Evolutionary conservation across 2,888 invertebrate species (phyloP), one percentile per base, ranked within the genome.

Genomic region (Trissonchulus sp.): DNA sequence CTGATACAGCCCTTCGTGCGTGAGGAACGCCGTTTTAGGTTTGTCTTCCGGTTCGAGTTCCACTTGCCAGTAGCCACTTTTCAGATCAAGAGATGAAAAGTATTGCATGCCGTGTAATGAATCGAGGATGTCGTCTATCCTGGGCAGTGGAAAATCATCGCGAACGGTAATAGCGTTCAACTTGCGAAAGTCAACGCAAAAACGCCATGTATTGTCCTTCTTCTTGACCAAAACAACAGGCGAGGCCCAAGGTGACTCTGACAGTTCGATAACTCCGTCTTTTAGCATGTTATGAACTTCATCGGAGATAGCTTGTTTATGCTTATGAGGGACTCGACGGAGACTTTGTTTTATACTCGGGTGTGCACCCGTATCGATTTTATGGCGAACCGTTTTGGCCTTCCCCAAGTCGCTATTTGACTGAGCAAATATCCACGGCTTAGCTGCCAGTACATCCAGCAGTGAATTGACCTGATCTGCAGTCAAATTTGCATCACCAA

Each of bases 361-460:
- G 60, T n/a, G n/a, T n/a, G 60, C n/a, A n/a, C 60, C 60, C 18
- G 60, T 60, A 60, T 60, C n/a, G n/a, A 60, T 60, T 18, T 60
- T 18, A 60, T 60, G 60, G 18, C n/a, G 18, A 18, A 60, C 60
- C n/a, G 18, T 60, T 18, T 18, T 60, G n/a, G 60, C 60, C n/a
- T n/a, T 18, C 60, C 18, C 60, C 18, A 60, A 18, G n/a, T 60
- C 60, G 18, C 60, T 60, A 60, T 60, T 60, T 60, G 18, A 18
- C 18, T 60, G 60, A 18, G 60, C 60, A 60, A 60, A 60, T 60
- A 60, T n/a, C 18, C n/a, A 18, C 18, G 60, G 18, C 18, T 60
- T 60, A 18, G 18, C 60, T n/a, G 18, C 60, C 18, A 60, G 60
- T n/a, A 60, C 18, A 18, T 18, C n/a, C 18, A 60, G n/a, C n/a